Base-by-base conservation (phyloP, 1,140 invertebrate genomes). In the Formica selysi region DNA sequence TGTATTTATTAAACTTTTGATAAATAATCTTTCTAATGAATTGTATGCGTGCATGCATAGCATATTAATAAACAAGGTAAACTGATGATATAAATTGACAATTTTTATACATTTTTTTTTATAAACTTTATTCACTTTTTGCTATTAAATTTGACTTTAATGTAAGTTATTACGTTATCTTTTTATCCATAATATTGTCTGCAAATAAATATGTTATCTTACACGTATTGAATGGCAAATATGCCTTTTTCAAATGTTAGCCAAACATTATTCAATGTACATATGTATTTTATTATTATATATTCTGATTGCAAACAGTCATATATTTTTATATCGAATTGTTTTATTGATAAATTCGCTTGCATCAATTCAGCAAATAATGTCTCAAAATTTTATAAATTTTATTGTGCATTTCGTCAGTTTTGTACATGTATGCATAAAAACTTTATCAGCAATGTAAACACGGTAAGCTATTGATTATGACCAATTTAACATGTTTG, bases 291-390 rank as follows among this genome's bases (percentile, higher is more conserved):
- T 32, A 3, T 32, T 32, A 32, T 29, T 29, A 36, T 32, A 10
- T 51, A 51, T 51, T 51, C n/a, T 26, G 7, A 29, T 64, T 2
- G 13, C 3, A 22, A 36, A n/a, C 7, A 81, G 79, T 81, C 67
- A 61, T 44, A 51, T 51, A 44, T 73, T 80, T 73, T 8, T 61
- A 36, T 44, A 36, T 83, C 57, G 54, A 74, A 3, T 73, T 70
- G 44, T 32, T 74, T 8, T 22, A 22, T 74, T 54, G 26, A 71
- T 44, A 81, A 74, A 36, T 83, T 73, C 54, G 1, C 29, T 62
- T 51, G 11, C 6, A 29, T 73, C 3, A 61, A 74, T 83, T 7
- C n/a, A 36, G 8, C 16, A 29, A 70, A 41, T 70, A 59, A 80
- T 81, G 26, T 32, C 2, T 59, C 71, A 1, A 10, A 44, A 11